These are phyloP conservation scores for Danio albolineatus DNA, from an alignment of 2,797 vertebrate genomes.

Conservation along the genomic window DNA sequence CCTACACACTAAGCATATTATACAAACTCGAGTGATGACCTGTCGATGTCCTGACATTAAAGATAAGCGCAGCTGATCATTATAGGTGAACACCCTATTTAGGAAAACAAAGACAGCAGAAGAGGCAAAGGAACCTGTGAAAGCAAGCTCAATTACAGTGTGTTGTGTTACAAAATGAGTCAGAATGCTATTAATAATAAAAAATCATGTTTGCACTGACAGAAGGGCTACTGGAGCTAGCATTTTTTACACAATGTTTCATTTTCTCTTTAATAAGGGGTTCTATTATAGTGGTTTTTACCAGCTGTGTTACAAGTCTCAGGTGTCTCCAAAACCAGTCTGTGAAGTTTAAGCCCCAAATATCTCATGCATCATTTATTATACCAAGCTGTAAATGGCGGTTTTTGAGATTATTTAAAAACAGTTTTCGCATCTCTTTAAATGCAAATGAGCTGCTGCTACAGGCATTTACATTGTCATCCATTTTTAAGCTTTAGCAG, in stretches of 20 bases:
- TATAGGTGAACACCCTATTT: conserved; percentile 6
- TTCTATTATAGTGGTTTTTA: no score
- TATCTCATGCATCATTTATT: no score
- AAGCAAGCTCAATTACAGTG: background rate
- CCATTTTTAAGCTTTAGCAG: no score
- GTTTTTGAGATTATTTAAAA: no score
- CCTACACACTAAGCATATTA: conserved; percentile 32
- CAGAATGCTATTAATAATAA: background rate
- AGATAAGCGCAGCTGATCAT: conserved; percentile 28
- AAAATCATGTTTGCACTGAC: background rate
- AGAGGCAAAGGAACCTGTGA: background rate
- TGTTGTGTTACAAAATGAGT: background rate
- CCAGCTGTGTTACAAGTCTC: no score
- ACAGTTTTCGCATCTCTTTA: no score
- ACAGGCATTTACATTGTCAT: no score
- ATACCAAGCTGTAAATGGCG: no score
- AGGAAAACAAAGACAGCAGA: background rate
- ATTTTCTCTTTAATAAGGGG: background rate
- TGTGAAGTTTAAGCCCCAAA: no score
- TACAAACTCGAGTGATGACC: background rate
- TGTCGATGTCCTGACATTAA: conserved; percentile 29
- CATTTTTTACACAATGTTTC: background rate
- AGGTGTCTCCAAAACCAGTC: no score
- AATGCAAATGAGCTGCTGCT: no score
- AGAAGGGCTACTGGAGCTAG: background rate